Evolutionary conservation across 2,888 invertebrate genomes (phyloP), one percentile per base, ranked within the genome.

Genomic region (Onthophagus sagittarius): DNA sequence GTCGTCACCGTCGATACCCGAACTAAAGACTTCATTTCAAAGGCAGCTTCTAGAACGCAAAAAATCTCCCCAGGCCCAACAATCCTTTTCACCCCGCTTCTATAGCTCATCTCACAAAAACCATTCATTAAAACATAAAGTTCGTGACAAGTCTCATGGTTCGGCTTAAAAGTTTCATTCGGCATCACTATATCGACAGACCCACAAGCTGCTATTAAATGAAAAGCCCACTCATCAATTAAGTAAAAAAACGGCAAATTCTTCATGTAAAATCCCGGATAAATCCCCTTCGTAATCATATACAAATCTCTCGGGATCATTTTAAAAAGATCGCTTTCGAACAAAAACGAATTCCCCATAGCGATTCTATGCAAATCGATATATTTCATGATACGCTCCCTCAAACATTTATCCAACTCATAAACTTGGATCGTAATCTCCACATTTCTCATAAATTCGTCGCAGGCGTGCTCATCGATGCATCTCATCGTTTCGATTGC

Each of bases 391-490:
- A 73, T 72, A 15, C 73, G 53, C 13, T 82, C 82, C 78, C 86
- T 86, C 15, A 88, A 86, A 0, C 84, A 82, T 75, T 82, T 81
- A 75, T 86, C 86, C 85, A 88, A 86, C 74, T 86, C 85, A 74
- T 87, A 87, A 77, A 87, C 87, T 71, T 83, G 83, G 86, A 88
- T 86, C 76, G 87, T 87, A 79, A 85, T 86, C 71, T 87, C 86
- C 76, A 87, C 86, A 0, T 75, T 73, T 7, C 69, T 64, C 5
- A 71, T n/a, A 31, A 73, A 75, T n/a, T 69, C 71, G 14, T 75
- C 62, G 15, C 64, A 32, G 31, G 15, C 69, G 9, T 70, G 65
- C 2, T 11, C n/a, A 33, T 63, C 63, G 11, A 33, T 67, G 86
- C 87, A 74, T 85, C 84, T 62, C 86, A 86, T 0, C 86, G 83